A percentile compares a stretch with the other conserved stretches of the same genome.
phyloP scores from a whole-genome alignment of 2,797 vertebrate genomes.

The Peromyscus melanophrys region DNA sequence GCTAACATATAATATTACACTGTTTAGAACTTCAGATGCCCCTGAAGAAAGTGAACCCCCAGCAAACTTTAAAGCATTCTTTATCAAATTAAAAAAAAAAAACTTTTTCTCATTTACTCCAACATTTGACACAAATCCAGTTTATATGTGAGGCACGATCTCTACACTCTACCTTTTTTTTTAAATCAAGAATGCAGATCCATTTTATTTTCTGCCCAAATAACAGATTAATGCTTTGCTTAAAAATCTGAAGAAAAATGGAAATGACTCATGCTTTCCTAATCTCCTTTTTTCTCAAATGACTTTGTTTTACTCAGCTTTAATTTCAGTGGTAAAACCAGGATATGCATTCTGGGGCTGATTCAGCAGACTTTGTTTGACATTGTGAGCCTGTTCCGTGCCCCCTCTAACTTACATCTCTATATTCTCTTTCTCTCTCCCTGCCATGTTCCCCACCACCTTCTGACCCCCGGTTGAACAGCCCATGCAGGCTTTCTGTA shows the following conservation, averaged over 20 bases:
- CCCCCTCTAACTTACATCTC: fast-evolving
- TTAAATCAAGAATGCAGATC: background rate
- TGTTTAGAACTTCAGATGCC: constrained; percentile 11
- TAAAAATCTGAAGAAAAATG: background rate
- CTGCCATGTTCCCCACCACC: background rate
- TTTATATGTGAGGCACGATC: background rate
- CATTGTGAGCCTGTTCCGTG: fast-evolving
- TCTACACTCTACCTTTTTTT: fast-evolving
- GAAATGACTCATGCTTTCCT: constrained; percentile 25
- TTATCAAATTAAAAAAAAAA: background rate
- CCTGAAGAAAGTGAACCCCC: background rate
- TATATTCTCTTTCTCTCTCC: background rate
- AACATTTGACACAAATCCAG: background rate
- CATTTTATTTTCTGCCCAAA: background rate
- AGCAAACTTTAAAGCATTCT: background rate
- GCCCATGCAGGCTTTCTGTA: background rate
- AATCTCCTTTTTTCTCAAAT: background rate
- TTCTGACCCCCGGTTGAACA: background rate
- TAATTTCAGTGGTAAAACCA: background rate
- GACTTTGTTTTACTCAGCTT: constrained; percentile 7
- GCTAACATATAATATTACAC: background rate
- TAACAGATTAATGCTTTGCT: background rate
- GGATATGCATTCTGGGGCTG: background rate
- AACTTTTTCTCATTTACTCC: background rate
- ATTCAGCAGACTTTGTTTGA: background rate